Conservation (phyloP, 2,797 vertebrate genomes). For the Orestias chungarensis region DNA sequence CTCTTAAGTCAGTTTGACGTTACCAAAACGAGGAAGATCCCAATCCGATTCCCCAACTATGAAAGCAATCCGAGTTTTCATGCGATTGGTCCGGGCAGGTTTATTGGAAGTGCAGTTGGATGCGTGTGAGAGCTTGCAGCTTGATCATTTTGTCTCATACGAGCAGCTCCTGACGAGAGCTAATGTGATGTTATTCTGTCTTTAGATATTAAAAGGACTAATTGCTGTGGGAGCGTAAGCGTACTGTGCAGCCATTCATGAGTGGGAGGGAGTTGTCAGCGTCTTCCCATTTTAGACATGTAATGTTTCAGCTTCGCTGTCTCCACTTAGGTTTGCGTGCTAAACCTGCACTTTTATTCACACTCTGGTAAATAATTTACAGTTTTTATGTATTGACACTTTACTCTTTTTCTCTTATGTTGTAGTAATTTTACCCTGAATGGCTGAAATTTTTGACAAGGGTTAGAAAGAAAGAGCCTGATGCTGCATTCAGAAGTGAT, state of each 20-base stretch:
- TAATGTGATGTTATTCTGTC: constrained; percentile 47
- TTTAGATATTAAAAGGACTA: constrained; percentile 21
- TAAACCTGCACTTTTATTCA: constrained; percentile 35
- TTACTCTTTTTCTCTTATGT: constrained; percentile 1
- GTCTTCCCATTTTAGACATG: neutral
- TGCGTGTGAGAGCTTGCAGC: neutral
- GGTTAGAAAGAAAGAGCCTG: neutral
- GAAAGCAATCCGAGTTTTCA: constrained; percentile 50
- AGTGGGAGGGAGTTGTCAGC: neutral
- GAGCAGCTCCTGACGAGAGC: constrained; percentile 34
- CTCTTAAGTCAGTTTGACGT: no score
- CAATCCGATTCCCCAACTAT: constrained; percentile 43
- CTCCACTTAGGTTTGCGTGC: constrained; percentile 18
- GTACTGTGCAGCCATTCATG: neutral
- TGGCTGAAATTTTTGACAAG: neutral
- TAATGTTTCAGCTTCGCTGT: neutral
- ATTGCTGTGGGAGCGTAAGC: constrained; percentile 15
- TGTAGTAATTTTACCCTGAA: neutral
- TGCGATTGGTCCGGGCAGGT: constrained; percentile 52
- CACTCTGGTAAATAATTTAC: constrained; percentile 50
- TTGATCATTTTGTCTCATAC: constrained; percentile 4
- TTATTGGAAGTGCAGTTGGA: constrained; percentile 52
- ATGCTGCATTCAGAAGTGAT: constrained; percentile 19
- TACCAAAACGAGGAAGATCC: constrained; percentile 29
- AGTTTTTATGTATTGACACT: constrained; percentile 45